These are phyloP conservation scores for Lycodopsis pacificus DNA, from an alignment of 2,797 vertebrate species.

Conservation along the genomic window DNA sequence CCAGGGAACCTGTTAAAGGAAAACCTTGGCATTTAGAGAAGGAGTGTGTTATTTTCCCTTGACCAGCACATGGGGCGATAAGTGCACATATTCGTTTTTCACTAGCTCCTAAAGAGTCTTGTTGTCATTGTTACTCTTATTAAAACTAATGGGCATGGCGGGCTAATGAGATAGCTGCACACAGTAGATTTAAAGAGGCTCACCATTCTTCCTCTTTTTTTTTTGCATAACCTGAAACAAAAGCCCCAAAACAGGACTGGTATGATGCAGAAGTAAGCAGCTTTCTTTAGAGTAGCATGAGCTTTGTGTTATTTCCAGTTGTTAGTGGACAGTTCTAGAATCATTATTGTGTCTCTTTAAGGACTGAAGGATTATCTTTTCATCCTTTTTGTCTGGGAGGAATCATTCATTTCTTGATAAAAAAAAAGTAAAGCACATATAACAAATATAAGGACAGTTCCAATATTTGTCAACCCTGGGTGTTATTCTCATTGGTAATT, in stretches of 20 bases:
- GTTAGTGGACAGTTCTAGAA: neutral
- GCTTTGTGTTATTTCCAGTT: neutral
- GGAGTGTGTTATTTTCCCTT: slow-evolving; percentile 46
- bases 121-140: slow-evolving; percentile 47
- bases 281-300: neutral
- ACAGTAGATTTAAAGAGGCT: slow-evolving; percentile 22
- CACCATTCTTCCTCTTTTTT: neutral
- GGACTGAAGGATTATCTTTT: neutral
- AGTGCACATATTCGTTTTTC: slow-evolving; percentile 30
- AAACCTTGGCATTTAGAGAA: slow-evolving; percentile 67
- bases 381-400: neutral
- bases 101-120: slow-evolving; percentile 32
- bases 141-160: slow-evolving; percentile 34
- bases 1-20: slow-evolving; percentile 69
- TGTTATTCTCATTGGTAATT: neutral
- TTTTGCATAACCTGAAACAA: neutral
- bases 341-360: neutral
- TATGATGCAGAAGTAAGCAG: neutral
- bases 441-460: neutral
- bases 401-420: neutral
- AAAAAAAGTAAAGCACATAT: neutral
- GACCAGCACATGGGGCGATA: slow-evolving; percentile 10
- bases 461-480: neutral
- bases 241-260: neutral
- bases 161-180: slow-evolving; percentile 47